Percentiles rank a stretch among this genome's conserved stretches.
phyloP scores from a whole-genome alignment of 2,888 invertebrate species.

The Cheilosia scutellata region DNA sequence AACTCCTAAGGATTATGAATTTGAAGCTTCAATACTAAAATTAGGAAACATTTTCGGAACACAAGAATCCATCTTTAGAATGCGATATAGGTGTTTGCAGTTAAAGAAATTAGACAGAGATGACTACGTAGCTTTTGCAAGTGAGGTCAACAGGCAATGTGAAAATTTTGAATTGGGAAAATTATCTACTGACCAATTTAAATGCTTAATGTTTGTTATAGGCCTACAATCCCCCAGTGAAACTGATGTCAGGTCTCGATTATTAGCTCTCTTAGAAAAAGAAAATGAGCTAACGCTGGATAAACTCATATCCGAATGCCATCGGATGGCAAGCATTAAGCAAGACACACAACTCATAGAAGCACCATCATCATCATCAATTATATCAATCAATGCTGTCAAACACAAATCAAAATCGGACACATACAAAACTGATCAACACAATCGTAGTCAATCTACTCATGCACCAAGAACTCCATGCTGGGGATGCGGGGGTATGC shows the following conservation, averaged over 20 bases:
- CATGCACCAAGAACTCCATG: conserved; percentile 25
- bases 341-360: conserved; percentile 40
- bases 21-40: conserved; percentile 49
- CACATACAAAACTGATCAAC: background rate
- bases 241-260: conserved; percentile 64
- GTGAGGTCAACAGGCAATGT: conserved; percentile 18
- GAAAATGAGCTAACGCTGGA: conserved; percentile 19
- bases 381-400: background rate
- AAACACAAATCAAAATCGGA: background rate
- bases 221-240: conserved; percentile 65
- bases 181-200: conserved; percentile 57
- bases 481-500: conserved; percentile 32
- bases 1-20: conserved; percentile 47
- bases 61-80: conserved; percentile 62
- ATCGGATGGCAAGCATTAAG: conserved; percentile 33
- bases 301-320: conserved; percentile 43
- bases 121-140: conserved; percentile 53
- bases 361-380: background rate
- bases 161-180: conserved; percentile 24
- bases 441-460: conserved; percentile 1
- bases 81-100: conserved; percentile 67
- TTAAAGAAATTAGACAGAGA: conserved; percentile 43
- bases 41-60: conserved; percentile 64
- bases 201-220: conserved; percentile 69
- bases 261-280: conserved; percentile 53